Percentiles rank a stretch among this genome's conserved stretches.
Evolutionary conservation across 2,888 invertebrate genomes (phyloP).

Genomic region (Sinopyrophorus schimmeli): DNA sequence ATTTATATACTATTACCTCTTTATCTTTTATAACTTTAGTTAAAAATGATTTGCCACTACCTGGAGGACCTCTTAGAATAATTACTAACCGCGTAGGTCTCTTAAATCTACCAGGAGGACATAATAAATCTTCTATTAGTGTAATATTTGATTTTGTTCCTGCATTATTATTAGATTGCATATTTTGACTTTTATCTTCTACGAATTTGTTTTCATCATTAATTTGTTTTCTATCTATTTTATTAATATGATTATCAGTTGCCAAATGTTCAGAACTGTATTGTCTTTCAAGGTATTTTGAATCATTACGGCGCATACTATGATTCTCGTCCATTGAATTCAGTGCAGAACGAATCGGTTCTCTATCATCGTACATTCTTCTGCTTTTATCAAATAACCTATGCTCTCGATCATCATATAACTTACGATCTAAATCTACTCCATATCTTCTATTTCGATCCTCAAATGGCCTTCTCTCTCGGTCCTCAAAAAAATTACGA

Average conservation of each 20-base stretch:
- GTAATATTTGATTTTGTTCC: conserved; percentile 50
- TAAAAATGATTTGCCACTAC: conserved; percentile 91
- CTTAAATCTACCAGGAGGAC: conserved; percentile 75
- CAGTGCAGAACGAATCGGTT: too few relatives aligned
- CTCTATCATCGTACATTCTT: conserved; percentile 16
- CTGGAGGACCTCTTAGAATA: conserved; percentile 89
- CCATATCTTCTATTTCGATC: not conserved
- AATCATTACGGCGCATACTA: too few relatives aligned
- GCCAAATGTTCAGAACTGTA: too few relatives aligned
- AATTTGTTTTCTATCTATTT: conserved; percentile 34
- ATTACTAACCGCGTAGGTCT: conserved; percentile 83
- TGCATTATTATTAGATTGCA: not conserved
- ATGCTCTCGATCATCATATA: conserved; percentile 12
- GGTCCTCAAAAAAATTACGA: conserved; percentile 9
- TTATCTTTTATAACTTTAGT: conserved; percentile 85
- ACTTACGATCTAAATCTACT: conserved; percentile 2
- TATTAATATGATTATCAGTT: too few relatives aligned
- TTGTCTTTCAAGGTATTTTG: too few relatives aligned
- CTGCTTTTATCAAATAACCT: too few relatives aligned
- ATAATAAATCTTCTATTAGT: conserved; percentile 81
- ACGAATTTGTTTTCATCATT: conserved; percentile 9
- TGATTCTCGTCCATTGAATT: too few relatives aligned
- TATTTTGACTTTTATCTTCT: not conserved
- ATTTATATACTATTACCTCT: conserved; percentile 58
- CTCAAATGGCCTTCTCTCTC: conserved; percentile 11